Evolutionary conservation across 2,113 vertebrate genomes (phyloP).

Genomic region (Sinocyclocheilus anophthalmus): DNA sequence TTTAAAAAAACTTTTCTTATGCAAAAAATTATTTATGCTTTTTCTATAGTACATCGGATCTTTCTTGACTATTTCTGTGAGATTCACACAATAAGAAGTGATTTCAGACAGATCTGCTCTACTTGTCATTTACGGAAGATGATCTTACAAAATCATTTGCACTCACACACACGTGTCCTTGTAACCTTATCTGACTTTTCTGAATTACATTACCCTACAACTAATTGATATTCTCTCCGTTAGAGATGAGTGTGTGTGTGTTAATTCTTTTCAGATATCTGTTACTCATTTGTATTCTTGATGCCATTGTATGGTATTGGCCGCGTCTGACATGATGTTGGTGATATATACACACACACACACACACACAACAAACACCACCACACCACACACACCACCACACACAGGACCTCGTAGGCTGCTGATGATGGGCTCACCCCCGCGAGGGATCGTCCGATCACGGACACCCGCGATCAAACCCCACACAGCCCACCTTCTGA

Average conservation of each 20-base stretch:
- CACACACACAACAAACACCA: neutral
- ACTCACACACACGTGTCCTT: constrained; percentile 10
- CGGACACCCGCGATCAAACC: constrained; percentile 15
- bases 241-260: constrained; percentile 35
- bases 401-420: neutral
- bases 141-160: neutral
- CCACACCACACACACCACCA: constrained; percentile 5
- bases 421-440: constrained; percentile 27
- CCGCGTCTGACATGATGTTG: neutral
- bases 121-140: neutral
- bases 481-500: constrained; percentile 10
- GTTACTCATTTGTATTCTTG: constrained; percentile 15
- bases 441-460: constrained; percentile 1
- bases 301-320: constrained; percentile 16
- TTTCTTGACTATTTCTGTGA: too few species aligned
- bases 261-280: constrained; percentile 23
- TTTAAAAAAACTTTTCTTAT: neutral
- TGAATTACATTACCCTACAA: constrained; percentile 3
- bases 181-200: constrained; percentile 26
- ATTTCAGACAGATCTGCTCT: neutral
- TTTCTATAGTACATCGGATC: too few species aligned
- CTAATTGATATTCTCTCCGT: constrained; percentile 21
- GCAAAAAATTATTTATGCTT: neutral
- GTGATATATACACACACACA: constrained; percentile 10
- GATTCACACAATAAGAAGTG: neutral